These are phyloP conservation scores for Sycophila sp. DNA, from an alignment of 1,140 invertebrate species.

Conservation along the genomic window DNA sequence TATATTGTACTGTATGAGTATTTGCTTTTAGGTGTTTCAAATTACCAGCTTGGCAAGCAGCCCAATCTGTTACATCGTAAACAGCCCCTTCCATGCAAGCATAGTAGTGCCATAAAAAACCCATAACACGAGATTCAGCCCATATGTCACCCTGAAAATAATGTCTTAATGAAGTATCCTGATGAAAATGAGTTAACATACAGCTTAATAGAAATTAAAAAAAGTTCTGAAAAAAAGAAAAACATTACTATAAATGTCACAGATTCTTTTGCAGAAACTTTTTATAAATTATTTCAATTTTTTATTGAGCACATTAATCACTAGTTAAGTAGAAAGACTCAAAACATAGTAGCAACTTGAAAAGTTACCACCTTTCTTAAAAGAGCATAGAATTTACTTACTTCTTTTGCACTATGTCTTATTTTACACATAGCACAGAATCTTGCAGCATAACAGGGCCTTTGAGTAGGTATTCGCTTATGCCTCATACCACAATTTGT, in stretches of 20 bases:
- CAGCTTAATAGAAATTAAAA: too few relatives aligned
- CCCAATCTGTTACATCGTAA: slow-evolving; percentile 96
- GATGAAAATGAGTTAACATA: too few relatives aligned
- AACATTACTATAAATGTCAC: too few relatives aligned
- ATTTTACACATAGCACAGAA: slow-evolving; percentile 91
- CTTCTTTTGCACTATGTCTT: slow-evolving; percentile 90
- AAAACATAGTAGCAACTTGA: too few relatives aligned
- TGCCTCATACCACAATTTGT: slow-evolving; percentile 92
- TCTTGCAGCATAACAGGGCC: slow-evolving; percentile 89
- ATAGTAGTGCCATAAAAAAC: slow-evolving; percentile 91
- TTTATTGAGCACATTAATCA: too few relatives aligned
- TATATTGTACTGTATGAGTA: slow-evolving; percentile 90
- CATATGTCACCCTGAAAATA: slow-evolving; percentile 88
- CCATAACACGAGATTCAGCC: slow-evolving; percentile 90
- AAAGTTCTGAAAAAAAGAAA: too few relatives aligned
- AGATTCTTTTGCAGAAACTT: too few relatives aligned
- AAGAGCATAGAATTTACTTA: slow-evolving; percentile 55
- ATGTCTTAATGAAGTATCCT: neutral
- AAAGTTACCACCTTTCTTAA: neutral
- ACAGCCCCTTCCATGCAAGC: slow-evolving; percentile 96
- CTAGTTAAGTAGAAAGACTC: too few relatives aligned
- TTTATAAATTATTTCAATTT: neutral
- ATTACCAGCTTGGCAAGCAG: slow-evolving; percentile 88
- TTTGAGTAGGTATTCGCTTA: slow-evolving; percentile 82
- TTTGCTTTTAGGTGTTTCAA: slow-evolving; percentile 84